A percentile compares a stretch with the other conserved stretches of the same genome.
phyloP scores from a whole-genome alignment of 1,140 invertebrate genomes.

The Lerema accius region DNA sequence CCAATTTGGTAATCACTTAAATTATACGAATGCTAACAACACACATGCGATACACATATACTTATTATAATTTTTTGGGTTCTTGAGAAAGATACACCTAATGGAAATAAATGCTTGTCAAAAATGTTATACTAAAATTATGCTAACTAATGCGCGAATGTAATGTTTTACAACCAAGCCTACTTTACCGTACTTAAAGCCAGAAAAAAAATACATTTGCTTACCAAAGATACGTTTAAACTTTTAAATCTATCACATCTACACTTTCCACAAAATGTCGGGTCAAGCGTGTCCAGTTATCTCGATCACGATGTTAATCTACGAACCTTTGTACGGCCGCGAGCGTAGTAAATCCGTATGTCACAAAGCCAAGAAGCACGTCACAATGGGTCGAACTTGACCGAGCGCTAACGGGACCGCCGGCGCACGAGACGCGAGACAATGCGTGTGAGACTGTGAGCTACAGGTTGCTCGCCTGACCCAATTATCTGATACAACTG shows the following conservation, averaged over 20 bases:
- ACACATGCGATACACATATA: no score
- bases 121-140: no score
- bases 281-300: conserved; percentile 28
- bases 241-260: conserved; percentile 13
- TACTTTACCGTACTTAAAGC: neutral
- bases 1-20: no score
- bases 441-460: conserved; percentile 75
- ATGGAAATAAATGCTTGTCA: no score
- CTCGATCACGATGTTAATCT: conserved; percentile 26
- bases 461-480: conserved; percentile 75
- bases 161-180: no score
- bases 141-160: no score
- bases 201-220: neutral
- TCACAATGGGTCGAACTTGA: conserved; percentile 70
- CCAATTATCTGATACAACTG: conserved; percentile 69
- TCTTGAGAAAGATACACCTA: no score
- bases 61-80: no score
- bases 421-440: conserved; percentile 57
- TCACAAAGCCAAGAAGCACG: conserved; percentile 46
- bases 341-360: conserved; percentile 46
- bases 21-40: no score
- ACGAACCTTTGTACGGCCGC: conserved; percentile 27
- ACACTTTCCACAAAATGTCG: conserved; percentile 10
- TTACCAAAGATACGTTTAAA: neutral
- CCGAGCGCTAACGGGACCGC: conserved; percentile 69